Percentiles rank a stretch among this genome's conserved stretches.
Conservation (phyloP, 2,888 invertebrate genomes). For the Aproaerema taeniolella region DNA sequence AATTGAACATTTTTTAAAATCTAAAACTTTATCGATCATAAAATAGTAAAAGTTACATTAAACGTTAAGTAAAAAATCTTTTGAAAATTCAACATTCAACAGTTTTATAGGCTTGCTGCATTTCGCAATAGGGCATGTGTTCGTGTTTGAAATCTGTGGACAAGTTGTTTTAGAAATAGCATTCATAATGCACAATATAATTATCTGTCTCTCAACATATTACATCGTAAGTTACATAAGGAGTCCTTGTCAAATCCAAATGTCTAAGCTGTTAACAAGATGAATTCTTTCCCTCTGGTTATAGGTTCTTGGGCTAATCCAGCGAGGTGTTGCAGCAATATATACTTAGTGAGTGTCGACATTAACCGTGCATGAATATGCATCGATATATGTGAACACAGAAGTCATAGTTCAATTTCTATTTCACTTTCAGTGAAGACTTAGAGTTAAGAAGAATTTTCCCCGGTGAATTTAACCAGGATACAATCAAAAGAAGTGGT, state of each 20-base stretch:
- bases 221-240: conserved; percentile 17
- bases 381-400: conserved; percentile 1
- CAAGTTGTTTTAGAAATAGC: conserved; percentile 15
- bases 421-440: conserved; percentile 50
- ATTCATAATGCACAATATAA: conserved; percentile 25
- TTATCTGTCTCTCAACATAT: conserved; percentile 8
- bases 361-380: conserved; percentile 9
- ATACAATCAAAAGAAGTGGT: conserved; percentile 54
- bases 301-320: conserved; percentile 38
- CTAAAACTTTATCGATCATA: no score
- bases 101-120: conserved; percentile 1
- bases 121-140: conserved; percentile 9
- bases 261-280: conserved; percentile 9
- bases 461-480: conserved; percentile 61
- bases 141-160: background rate
- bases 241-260: conserved; percentile 2
- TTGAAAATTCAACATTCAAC: conserved; percentile 11
- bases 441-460: conserved; percentile 61
- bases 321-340: conserved; percentile 36
- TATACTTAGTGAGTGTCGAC: conserved; percentile 59
- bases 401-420: conserved; percentile 13
- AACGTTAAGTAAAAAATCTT: no score
- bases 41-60: no score
- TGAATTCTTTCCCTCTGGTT: conserved; percentile 13
- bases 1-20: no score